Evolutionary conservation across 2,888 invertebrate genomes (phyloP).

Genomic region (Aspidiotus destructor): DNA sequence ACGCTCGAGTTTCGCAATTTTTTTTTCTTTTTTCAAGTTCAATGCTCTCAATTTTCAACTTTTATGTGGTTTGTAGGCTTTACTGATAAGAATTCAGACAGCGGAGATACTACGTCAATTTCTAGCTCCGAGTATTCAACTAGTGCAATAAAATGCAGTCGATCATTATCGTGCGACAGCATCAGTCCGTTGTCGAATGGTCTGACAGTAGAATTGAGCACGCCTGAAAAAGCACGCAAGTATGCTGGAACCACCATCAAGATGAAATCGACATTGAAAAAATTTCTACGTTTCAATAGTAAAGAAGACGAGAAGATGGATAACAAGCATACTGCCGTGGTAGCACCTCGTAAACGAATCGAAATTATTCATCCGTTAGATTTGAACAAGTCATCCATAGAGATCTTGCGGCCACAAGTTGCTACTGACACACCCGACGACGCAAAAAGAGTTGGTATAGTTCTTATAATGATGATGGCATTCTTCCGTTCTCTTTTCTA

Average conservation of each 20-base stretch:
- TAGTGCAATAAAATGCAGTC: slow-evolving; percentile 11
- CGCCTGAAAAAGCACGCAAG: slow-evolving; percentile 33
- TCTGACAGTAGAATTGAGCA: background rate
- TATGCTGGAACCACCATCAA: slow-evolving; percentile 43
- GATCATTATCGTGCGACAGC: slow-evolving; percentile 30
- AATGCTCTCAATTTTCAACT: background rate
- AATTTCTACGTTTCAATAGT: slow-evolving; percentile 66
- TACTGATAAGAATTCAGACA: background rate
- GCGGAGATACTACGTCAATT: slow-evolving; percentile 1
- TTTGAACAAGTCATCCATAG: slow-evolving; percentile 68
- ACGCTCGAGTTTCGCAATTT: background rate
- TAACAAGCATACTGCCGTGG: background rate
- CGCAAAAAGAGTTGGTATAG: too few species aligned
- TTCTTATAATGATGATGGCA: too few species aligned
- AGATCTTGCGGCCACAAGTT: slow-evolving; percentile 46
- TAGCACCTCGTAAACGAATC: slow-evolving; percentile 60
- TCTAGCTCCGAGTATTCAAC: slow-evolving; percentile 1
- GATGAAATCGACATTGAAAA: slow-evolving; percentile 69
- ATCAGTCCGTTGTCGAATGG: slow-evolving; percentile 11
- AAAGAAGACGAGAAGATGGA: slow-evolving; percentile 33
- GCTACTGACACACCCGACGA: background rate
- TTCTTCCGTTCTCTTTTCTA: too few species aligned
- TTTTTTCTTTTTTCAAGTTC: background rate
- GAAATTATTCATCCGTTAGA: slow-evolving; percentile 84
- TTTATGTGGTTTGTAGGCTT: background rate